Base-by-base conservation (phyloP, 1,140 invertebrate species). In the Argopecten irradians region DNA sequence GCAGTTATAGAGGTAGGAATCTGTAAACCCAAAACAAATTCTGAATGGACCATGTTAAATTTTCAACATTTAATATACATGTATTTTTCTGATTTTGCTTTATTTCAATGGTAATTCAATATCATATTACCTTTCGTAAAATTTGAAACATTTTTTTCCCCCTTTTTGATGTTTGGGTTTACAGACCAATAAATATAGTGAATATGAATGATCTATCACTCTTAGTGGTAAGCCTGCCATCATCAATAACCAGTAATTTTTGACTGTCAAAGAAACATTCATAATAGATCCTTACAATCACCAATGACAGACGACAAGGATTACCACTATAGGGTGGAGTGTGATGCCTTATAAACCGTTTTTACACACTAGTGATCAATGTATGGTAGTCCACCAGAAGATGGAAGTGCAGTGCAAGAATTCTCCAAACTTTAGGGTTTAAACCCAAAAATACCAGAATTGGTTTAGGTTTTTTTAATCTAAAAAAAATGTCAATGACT, bases 291-390 rank as follows among this genome's bases (percentile, higher is more conserved):
- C n/a, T n/a, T n/a, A n/a, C n/a, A n/a, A n/a, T n/a, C n/a, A 46
- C 43, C 43, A 46, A 11, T 46, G 55, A 28, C 43, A 55, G 43
- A 11, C 28, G 16, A 16, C 16, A 28, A 71, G 55, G 55, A 28
- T 71, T 71, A 71, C 55, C 19, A 71, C 55, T 71, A 71, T 22
- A 71, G n/a, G 55, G 55, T n/a, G n/a, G n/a, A 71, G 55, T 71
- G 55, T 71, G 55, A 71, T 71, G 55, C 55, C 55, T 71, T 71
- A 71, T 71, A 28, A 71, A 71, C 55, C 8, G 22, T 46, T n/a
- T n/a, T n/a, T n/a, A n/a, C n/a, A n/a, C n/a, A n/a, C n/a, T n/a
- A n/a, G n/a, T n/a, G n/a, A n/a, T n/a, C n/a, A n/a, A n/a, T n/a
- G n/a, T n/a, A n/a, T n/a, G n/a, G n/a, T n/a, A n/a, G n/a, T n/a